Evolutionary conservation across 1,140 invertebrate species (phyloP).

Genomic region (Drosophila pachea): DNA sequence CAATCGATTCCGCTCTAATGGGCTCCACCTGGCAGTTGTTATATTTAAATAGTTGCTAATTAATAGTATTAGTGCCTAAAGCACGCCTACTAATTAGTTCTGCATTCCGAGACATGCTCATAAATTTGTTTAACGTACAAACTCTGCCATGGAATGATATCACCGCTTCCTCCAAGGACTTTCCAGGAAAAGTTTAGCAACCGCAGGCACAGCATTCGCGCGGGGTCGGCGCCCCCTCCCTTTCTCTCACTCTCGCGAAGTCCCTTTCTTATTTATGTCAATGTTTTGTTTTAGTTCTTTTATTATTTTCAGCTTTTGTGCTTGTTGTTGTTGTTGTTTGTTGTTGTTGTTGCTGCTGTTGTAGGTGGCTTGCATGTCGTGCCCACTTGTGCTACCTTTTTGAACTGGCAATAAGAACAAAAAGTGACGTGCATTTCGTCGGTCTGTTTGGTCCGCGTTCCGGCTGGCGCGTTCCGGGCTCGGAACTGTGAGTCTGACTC

Average conservation of each 20-base stretch:
- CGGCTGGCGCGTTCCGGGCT: conserved; percentile 7
- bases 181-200: conserved; percentile 58
- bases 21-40: too few relatives aligned
- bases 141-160: conserved; percentile 24
- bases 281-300: conserved; percentile 70
- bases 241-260: background rate
- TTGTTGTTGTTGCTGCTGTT: conserved; percentile 24
- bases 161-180: conserved; percentile 52
- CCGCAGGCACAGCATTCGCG: conserved; percentile 40
- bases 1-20: too few relatives aligned
- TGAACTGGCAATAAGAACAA: conserved; percentile 64
- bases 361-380: conserved; percentile 64
- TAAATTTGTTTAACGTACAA: conserved; percentile 10
- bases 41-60: too few relatives aligned
- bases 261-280: conserved; percentile 67
- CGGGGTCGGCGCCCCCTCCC: too few relatives aligned
- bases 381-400: conserved; percentile 71
- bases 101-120: conserved; percentile 11
- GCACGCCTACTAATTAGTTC: background rate
- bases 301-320: conserved; percentile 16
- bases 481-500: conserved; percentile 28
- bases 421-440: conserved; percentile 47
- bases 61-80: background rate
- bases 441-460: conserved; percentile 8
- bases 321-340: conserved; percentile 20